These are phyloP conservation scores for Lepus oiostolus DNA, from an alignment of 2,797 vertebrate genomes.

Conservation along the genomic window DNA sequence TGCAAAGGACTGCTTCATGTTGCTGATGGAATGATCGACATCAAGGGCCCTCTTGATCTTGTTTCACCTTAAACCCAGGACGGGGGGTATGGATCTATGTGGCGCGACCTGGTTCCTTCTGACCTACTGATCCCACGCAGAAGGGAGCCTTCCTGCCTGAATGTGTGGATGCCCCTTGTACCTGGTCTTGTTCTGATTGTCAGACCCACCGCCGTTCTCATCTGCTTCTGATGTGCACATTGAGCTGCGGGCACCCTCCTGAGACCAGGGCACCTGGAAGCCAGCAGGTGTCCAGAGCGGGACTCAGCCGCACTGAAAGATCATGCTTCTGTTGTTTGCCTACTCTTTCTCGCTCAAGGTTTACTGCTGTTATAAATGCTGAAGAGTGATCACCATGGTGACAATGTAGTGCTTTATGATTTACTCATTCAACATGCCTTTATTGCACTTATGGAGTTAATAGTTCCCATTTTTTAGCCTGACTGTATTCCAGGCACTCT, in stretches of 20 bases:
- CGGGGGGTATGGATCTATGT: not conserved
- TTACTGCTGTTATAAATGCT: not conserved
- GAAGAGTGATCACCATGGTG: not conserved
- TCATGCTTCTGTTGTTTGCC: not conserved
- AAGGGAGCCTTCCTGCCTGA: not conserved
- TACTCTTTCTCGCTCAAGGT: not conserved
- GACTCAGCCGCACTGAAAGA: not conserved
- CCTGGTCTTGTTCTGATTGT: not conserved
- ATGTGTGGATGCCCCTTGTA: rapidly evolving
- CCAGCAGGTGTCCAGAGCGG: not conserved
- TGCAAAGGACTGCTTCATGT: not conserved
- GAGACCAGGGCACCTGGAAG: not conserved
- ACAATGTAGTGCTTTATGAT: not conserved
- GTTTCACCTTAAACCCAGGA: not conserved
- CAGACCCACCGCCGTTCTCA: not conserved
- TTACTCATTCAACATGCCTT: constrained; percentile 1
- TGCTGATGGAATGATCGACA: not conserved
- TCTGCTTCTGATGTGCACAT: not conserved
- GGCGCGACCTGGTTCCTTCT: not conserved
- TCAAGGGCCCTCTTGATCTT: not conserved
- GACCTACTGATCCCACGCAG: not conserved
- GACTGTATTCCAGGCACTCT: not conserved
- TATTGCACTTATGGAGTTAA: not conserved
- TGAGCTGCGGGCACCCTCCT: not conserved
- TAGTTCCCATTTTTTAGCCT: not conserved